Base-by-base conservation (phyloP, 2,113 vertebrate species). In the Madoqua kirkii region DNA sequence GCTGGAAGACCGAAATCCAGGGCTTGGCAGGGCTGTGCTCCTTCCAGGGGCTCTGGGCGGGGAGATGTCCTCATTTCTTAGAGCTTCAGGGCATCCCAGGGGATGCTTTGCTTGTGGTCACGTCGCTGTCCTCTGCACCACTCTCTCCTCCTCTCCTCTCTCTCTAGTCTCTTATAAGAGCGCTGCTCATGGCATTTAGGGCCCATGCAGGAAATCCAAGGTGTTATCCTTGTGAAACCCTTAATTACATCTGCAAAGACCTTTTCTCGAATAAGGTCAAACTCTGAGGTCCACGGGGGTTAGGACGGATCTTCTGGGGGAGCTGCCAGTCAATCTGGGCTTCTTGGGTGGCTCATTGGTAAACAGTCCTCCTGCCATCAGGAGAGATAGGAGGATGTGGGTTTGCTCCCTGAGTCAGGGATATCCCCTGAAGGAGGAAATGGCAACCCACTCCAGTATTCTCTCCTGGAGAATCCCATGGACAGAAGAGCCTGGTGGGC, bases 1-100 rank as follows among this genome's bases (percentile, higher is more conserved):
- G 14, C 59, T 2, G 3, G 27, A 82, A 27, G 7, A 29, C 55
- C 29, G 60, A 36, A 48, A 12, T 23, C 5, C 29, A 2, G 59
- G 23, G 3, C 2, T 17, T 3, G 0, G 43, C 43, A 57, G 59
- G 59, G 21, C 27, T 11, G 64, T 2, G 29, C 23, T 50, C 29
- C 16, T 12, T 3, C 45, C 1, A 6, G 3, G 74, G n/a, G 4
- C 52, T 23, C 62, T 1, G 0, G 48, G 27, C 8, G 2, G 31
- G 40, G 16, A 7, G 3, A 2, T 25, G 6, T 43, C 54, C 89
- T 48, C 14, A 2, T 5, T 27, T 40, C 19, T 5, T 15, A 13
- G 27, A 8, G 19, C 7, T 27, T n/a, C 55, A 1, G 11, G 55
- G 13, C 76, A 33, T 33, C 13, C 59, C 15, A 10, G 82, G 15